phyloP scores from a whole-genome alignment of 2,797 vertebrate species.

The Poeciliopsis turneri region DNA sequence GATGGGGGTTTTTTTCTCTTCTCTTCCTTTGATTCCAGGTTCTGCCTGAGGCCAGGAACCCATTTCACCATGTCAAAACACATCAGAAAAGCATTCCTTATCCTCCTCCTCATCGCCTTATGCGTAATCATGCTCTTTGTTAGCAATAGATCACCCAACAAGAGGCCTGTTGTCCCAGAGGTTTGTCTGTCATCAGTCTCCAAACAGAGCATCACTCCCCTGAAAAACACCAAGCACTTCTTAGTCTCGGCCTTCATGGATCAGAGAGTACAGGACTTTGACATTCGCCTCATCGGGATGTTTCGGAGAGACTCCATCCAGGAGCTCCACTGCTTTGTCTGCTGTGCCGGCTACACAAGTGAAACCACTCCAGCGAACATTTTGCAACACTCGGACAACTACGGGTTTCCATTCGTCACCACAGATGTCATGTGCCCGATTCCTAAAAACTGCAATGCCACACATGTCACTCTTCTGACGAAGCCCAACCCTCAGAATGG shows the following conservation, averaged over 20 bases:
- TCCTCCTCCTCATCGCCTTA: background rate
- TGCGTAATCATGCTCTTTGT: background rate
- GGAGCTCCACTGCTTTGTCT: conserved; percentile 64
- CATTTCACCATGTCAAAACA: background rate
- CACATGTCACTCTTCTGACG: conserved; percentile 38
- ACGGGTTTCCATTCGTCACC: conserved; percentile 66
- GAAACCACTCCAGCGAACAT: conserved; percentile 22
- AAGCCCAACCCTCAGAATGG: accelerated
- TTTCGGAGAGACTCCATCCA: conserved; percentile 56
- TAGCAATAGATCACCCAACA: accelerated
- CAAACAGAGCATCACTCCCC: conserved; percentile 46
- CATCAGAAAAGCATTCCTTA: background rate
- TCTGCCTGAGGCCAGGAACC: conserved; percentile 22
- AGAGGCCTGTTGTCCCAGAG: accelerated
- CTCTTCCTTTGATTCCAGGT: background rate
- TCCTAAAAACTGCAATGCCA: conserved; percentile 37
- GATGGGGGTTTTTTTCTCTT: too few species aligned
- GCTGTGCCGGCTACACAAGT: conserved; percentile 17
- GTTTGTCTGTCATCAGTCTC: background rate
- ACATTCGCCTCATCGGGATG: conserved; percentile 66
- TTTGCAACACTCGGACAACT: conserved; percentile 49
- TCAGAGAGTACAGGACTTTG: conserved; percentile 25
- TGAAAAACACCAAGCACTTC: conserved; percentile 56
- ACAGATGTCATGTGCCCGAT: conserved; percentile 70
- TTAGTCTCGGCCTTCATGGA: conserved; percentile 71